Evolutionary conservation across 2,888 invertebrate genomes (phyloP).

Genomic region (Erpobdella octoculata): DNA sequence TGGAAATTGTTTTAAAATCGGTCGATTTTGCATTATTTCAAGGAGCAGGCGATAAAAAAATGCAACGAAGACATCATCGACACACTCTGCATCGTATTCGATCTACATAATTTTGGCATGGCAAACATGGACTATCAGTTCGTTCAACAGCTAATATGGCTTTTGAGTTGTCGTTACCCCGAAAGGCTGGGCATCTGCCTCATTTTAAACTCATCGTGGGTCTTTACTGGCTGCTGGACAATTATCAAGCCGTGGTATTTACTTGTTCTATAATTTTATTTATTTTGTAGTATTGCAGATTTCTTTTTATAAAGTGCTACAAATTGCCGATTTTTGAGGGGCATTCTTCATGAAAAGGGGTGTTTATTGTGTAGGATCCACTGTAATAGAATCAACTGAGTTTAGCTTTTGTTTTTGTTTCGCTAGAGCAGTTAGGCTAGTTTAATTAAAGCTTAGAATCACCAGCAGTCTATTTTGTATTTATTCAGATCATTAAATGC

Average conservation of each 20-base stretch:
- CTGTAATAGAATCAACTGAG: no score
- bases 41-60: constrained; percentile 69
- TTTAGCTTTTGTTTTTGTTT: no score
- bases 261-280: background rate
- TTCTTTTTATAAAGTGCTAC: background rate
- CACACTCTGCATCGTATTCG: constrained; percentile 72
- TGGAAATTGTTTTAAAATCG: background rate
- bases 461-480: no score
- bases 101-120: constrained; percentile 66
- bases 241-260: constrained; percentile 65
- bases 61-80: constrained; percentile 73
- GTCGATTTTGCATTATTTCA: constrained; percentile 33
- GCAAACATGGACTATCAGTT: constrained; percentile 70
- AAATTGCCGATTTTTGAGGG: background rate
- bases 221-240: constrained; percentile 72
- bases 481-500: no score
- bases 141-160: constrained; percentile 70
- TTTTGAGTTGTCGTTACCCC: constrained; percentile 69
- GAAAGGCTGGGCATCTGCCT: constrained; percentile 70
- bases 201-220: constrained; percentile 65
- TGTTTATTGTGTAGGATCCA: no score
- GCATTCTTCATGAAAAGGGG: no score
- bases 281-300: background rate
- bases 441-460: no score
- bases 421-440: no score